phyloP scores from a whole-genome alignment of 2,113 vertebrate genomes.

The Oplegnathus fasciatus region DNA sequence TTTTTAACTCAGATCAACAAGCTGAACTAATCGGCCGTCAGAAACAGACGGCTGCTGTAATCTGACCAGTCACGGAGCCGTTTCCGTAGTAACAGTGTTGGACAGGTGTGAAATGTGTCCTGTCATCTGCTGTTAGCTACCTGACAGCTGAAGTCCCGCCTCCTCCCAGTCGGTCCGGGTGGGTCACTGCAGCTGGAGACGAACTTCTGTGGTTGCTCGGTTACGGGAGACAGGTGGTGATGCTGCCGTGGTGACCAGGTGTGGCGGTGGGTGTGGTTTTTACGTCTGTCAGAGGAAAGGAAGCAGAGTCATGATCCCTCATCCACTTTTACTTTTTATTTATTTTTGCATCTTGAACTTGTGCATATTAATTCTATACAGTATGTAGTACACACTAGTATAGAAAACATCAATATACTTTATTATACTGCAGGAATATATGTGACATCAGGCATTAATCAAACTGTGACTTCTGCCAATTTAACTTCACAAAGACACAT shows the following conservation, averaged over 20 bases:
- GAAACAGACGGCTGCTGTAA: constrained; percentile 1
- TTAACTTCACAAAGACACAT: too few species aligned
- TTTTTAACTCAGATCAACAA: constrained; percentile 7
- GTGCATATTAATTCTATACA: too few species aligned
- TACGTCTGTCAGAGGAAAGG: too few species aligned
- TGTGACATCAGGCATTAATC: too few species aligned
- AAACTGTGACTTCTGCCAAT: too few species aligned
- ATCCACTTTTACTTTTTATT: too few species aligned
- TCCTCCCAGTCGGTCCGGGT: background rate
- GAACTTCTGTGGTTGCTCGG: background rate
- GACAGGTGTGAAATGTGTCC: constrained; percentile 43
- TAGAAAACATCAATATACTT: too few species aligned
- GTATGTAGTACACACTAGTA: too few species aligned
- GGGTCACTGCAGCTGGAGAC: background rate
- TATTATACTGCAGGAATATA: too few species aligned
- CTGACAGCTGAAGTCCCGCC: constrained; percentile 26
- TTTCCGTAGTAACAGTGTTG: constrained; percentile 15
- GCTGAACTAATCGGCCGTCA: constrained; percentile 60
- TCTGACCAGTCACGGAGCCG: background rate
- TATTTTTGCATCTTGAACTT: too few species aligned
- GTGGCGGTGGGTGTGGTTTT: background rate
- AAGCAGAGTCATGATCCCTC: too few species aligned
- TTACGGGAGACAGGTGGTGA: background rate
- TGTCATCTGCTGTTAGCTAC: constrained; percentile 6
- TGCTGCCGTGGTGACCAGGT: constrained; percentile 7